Conservation (phyloP, 1,140 invertebrate genomes). For the Zaprionus africanus region DNA sequence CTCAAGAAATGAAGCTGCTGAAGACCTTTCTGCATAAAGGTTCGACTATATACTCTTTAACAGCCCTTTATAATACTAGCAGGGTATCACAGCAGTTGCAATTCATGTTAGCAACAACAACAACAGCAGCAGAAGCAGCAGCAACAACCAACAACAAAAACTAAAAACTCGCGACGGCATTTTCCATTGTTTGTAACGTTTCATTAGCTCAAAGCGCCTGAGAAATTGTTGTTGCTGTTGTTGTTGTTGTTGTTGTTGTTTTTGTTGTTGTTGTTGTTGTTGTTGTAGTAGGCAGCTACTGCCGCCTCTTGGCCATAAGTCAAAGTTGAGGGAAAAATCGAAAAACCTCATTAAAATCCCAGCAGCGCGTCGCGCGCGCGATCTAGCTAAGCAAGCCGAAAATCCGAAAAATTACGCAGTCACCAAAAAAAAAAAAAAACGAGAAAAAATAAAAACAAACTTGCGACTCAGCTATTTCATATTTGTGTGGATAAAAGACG, state of each 20-base stretch:
- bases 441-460: slow-evolving; percentile 3
- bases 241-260: slow-evolving; percentile 9
- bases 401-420: slow-evolving; percentile 37
- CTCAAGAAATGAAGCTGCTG: no score
- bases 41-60: not conserved
- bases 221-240: slow-evolving; percentile 28
- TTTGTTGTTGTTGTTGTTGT: slow-evolving; percentile 6
- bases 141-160: slow-evolving; percentile 21
- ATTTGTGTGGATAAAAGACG: slow-evolving; percentile 7
- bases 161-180: slow-evolving; percentile 37
- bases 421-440: slow-evolving; percentile 18
- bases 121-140: not conserved
- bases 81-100: not conserved
- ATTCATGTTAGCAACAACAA: slow-evolving; percentile 13
- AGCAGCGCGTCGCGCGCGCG: slow-evolving; percentile 5
- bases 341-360: slow-evolving; percentile 32
- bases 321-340: slow-evolving; percentile 49
- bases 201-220: slow-evolving; percentile 49
- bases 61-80: not conserved
- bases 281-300: slow-evolving; percentile 5
- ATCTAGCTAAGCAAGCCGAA: not conserved
- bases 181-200: slow-evolving; percentile 48
- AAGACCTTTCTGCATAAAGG: not conserved
- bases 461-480: slow-evolving; percentile 21
- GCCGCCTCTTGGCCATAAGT: slow-evolving; percentile 36